Percentiles rank a stretch among this genome's conserved stretches.
Evolutionary conservation across 2,888 invertebrate species (phyloP).

Genomic region (Cryptops parisi): DNA sequence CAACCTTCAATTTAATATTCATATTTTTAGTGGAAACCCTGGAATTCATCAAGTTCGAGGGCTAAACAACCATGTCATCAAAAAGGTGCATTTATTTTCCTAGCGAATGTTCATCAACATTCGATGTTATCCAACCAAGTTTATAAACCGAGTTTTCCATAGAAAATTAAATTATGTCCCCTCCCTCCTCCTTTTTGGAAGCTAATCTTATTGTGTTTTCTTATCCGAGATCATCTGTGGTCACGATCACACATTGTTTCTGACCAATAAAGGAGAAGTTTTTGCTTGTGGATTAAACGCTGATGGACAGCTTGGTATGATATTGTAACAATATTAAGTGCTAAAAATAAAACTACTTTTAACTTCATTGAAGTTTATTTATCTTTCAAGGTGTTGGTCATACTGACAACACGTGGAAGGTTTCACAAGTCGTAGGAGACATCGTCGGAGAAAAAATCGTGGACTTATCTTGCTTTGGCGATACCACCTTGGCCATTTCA

Average conservation of each 20-base stretch:
- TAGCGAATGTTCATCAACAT: too few species aligned
- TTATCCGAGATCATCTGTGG: slow-evolving; percentile 55
- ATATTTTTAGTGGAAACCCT: too few species aligned
- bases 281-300: slow-evolving; percentile 86
- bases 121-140: too few species aligned
- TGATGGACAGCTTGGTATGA: slow-evolving; percentile 84
- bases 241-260: slow-evolving; percentile 75
- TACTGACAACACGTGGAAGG: slow-evolving; percentile 41
- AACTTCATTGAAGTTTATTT: neutral
- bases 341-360: too few species aligned
- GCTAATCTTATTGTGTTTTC: neutral
- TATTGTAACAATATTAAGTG: too few species aligned
- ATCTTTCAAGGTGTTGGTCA: slow-evolving; percentile 44
- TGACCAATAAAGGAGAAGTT: slow-evolving; percentile 64
- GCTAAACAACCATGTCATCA: neutral
- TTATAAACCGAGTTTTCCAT: too few species aligned
- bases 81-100: too few species aligned
- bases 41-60: slow-evolving; percentile 1
- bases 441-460: slow-evolving; percentile 64
- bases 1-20: too few species aligned
- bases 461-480: slow-evolving; percentile 62
- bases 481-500: slow-evolving; percentile 77
- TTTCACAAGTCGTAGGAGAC: slow-evolving; percentile 54
- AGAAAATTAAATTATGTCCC: too few species aligned
- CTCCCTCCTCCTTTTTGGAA: too few species aligned